Evolutionary conservation across 2,888 invertebrate genomes (phyloP), one percentile per base, ranked within the genome.

Genomic region (Torymus aiolomorphi): DNA sequence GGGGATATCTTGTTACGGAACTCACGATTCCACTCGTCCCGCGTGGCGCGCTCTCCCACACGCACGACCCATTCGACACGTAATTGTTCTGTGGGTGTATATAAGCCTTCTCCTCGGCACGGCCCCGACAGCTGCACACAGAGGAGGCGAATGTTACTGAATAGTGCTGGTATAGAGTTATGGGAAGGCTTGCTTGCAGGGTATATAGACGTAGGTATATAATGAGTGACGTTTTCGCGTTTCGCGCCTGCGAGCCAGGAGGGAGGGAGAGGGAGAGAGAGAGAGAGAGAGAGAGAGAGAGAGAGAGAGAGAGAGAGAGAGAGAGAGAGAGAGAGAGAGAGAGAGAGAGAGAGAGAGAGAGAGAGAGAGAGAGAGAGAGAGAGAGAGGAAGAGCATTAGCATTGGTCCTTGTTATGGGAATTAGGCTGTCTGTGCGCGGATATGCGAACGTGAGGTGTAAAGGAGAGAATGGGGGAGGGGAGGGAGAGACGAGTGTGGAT

Each of bases 1-100:
- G 84, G 75, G 75, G 77, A 83, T 85, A 85, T 85, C 84, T 84
- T 83, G 83, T 86, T 84, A 86, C 83, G 82, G 79, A 84, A 84
- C 83, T 83, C 79, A 77, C 3, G 52, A 24, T 12, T 76, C 42
- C 42, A 42, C 42, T 42, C 42, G 42, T 42, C 71, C 12, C 59
- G 65, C 74, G 75, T 75, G 72, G 18, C 49, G 70, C 61, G n/a
- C 71, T 18, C 57, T 2, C 31, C 24, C 31, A 31, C 31, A 61
- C 16, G 31, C 18, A 56, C 51, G 14, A 31, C 66, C 66, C 63
- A 57, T 63, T 77, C 54, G 52, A 71, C 71, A 51, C 63, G 57
- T 65, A 71, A 51, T 62, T 82, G 71, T 80, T 66, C 61, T 8
- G 42, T 42, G 42, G 8, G 66, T 69, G 75, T 67, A 63, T 74